phyloP scores from a whole-genome alignment of 2,888 invertebrate genomes.

The Pilophorus perplexus region DNA sequence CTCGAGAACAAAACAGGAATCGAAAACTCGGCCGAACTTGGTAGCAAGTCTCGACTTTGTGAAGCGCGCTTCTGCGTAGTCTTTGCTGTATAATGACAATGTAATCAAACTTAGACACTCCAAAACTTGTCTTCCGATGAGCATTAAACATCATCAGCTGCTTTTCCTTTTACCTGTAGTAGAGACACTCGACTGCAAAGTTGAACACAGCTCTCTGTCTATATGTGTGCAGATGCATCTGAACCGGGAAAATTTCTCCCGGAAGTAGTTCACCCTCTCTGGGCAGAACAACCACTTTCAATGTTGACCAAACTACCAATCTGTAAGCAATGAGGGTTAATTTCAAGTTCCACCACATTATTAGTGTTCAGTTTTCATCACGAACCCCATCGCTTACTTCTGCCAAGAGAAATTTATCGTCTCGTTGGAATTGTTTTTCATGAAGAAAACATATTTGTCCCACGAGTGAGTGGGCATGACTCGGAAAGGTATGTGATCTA shows the following conservation, averaged over 20 bases:
- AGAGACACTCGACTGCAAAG: constrained; percentile 25
- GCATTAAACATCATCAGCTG: too few relatives aligned
- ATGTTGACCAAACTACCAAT: constrained; percentile 11
- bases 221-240: constrained; percentile 12
- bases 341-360: background rate
- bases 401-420: constrained; percentile 17
- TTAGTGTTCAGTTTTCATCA: too few relatives aligned
- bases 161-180: constrained; percentile 1
- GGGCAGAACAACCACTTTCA: constrained; percentile 12
- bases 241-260: constrained; percentile 24
- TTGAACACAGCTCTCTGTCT: constrained; percentile 8
- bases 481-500: constrained; percentile 6
- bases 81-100: too few relatives aligned
- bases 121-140: too few relatives aligned
- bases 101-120: too few relatives aligned
- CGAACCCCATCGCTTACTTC: too few relatives aligned
- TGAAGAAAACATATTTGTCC: constrained; percentile 22
- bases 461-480: constrained; percentile 29
- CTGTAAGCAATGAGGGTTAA: background rate
- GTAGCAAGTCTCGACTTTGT: background rate
- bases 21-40: constrained; percentile 2
- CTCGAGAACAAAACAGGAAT: constrained; percentile 14
- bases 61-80: background rate
- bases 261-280: constrained; percentile 12
- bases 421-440: constrained; percentile 25